Base-by-base conservation (phyloP, 2,888 invertebrate species). In the Ornithoptera priamus region DNA sequence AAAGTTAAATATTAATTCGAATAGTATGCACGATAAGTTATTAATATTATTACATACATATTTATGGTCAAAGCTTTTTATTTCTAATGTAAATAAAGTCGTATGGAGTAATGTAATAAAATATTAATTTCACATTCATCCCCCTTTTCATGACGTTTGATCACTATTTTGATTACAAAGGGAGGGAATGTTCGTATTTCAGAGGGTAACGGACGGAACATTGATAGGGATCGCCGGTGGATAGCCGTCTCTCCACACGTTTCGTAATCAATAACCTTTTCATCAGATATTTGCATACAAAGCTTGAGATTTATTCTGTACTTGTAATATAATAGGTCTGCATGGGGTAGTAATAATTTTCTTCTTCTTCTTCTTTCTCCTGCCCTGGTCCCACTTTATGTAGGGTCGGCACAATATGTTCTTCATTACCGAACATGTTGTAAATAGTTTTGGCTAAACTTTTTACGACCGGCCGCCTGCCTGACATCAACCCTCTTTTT, bases 131-230 rank as follows among this genome's bases (percentile, higher is more conserved):
- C 78, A 73, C 78, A 76, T 78, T 79, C 79, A 75, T 50, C 46
- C 82, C 84, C 86, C 85, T 83, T 85, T 85, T 85, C 84, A 78
- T 84, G 79, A 78, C 84, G 82, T 88, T 90, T 90, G 88, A 91
- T 90, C 88, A 90, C 89, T 84, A 85, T 88, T 89, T 88, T 89
- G 88, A 89, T 89, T 88, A 88, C 86, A 85, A 85, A 85, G 82
- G 88, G 86, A 79, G 69, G 78, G 78, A 72, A 80, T 79, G 77
- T 84, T 83, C 81, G 79, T 75, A 71, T 74, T 73, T 73, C 71
- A 75, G 75, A 80, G 81, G 80, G 82, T 77, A 75, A 79, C 84
- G 89, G 89, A 85, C 89, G 86, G 85, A 81, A 84, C 85, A 85
- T 87, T 86, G 85, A 90, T 90, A 86, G 78, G 79, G 75, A 84